Conservation (phyloP, 2,888 invertebrate species). For the Gastracanthus pulcherrimus region DNA sequence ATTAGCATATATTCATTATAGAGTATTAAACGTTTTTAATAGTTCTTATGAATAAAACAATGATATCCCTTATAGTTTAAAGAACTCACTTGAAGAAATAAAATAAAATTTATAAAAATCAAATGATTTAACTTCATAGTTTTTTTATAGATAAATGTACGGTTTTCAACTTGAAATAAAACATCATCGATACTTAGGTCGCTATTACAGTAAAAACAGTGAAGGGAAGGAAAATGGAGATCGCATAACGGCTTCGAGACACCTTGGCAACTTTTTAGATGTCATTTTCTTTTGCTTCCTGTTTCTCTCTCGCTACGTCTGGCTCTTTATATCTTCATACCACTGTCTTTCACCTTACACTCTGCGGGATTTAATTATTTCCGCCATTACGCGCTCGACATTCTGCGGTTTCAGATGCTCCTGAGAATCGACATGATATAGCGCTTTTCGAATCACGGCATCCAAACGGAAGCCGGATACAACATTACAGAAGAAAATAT, state of each 20-base stretch:
- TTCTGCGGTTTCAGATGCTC: constrained; percentile 36
- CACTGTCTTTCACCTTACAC: constrained; percentile 45
- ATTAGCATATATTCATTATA: too few species aligned
- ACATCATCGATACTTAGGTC: background rate
- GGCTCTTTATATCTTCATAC: constrained; percentile 31
- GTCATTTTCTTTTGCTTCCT: constrained; percentile 36
- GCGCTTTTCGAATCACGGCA: too few species aligned
- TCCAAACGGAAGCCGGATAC: too few species aligned
- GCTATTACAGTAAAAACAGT: background rate
- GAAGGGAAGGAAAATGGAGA: background rate
- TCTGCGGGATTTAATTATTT: constrained; percentile 51
- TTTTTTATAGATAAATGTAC: background rate
- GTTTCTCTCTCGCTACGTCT: background rate
- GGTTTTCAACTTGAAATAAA: background rate
- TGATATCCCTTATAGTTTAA: too few species aligned
- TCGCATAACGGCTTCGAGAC: constrained; percentile 29
- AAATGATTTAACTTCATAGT: too few species aligned
- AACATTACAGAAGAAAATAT: too few species aligned
- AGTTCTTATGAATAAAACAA: too few species aligned
- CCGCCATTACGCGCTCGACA: constrained; percentile 43
- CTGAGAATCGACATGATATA: constrained; percentile 14
- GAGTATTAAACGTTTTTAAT: too few species aligned
- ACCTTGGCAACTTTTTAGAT: constrained; percentile 41
- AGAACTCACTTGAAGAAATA: too few species aligned
- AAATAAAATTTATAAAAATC: too few species aligned